These are phyloP conservation scores for Desmodus rotundus DNA, from an alignment of 2,113 vertebrate species.

Conservation along the genomic window DNA sequence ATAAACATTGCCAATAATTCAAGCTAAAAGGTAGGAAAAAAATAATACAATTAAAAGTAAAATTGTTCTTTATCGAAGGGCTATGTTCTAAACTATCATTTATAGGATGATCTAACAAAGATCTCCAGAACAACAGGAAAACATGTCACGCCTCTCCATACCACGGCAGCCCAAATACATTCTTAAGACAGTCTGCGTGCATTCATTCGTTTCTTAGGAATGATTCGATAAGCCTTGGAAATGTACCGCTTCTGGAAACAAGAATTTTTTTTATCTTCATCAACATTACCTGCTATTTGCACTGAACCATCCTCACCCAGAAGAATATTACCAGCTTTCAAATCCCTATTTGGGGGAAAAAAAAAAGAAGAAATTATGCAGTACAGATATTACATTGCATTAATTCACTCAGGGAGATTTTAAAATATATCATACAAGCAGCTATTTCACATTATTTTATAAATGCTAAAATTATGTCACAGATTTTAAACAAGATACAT, in stretches of 20 bases:
- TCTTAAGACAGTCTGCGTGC: not conserved
- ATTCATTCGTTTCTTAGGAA: not conserved
- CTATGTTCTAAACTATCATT: not conserved
- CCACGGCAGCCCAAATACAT: not conserved
- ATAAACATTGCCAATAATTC: not conserved
- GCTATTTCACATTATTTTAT: not conserved
- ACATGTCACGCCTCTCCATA: not conserved
- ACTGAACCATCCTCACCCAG: constrained; percentile 98
- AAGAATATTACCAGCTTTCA: constrained; percentile 99
- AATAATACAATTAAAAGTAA: not conserved
- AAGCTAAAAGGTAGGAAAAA: not conserved
- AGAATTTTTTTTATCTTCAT: not conserved
- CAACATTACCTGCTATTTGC: constrained; percentile 95
- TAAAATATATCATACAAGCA: not conserved
- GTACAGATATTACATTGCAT: not conserved
- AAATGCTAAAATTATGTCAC: constrained; percentile 24
- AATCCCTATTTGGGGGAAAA: constrained; percentile 87
- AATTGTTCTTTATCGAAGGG: constrained; percentile 13
- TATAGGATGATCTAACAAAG: not conserved
- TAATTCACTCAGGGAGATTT: constrained; percentile 1
- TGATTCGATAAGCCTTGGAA: not conserved
- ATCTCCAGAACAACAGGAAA: not conserved
- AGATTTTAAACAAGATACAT: not conserved
- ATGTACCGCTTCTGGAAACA: not conserved
- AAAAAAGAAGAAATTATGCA: constrained; percentile 51